Evolutionary conservation across 2,888 invertebrate species (phyloP).

Genomic region (Amiota mariae): DNA sequence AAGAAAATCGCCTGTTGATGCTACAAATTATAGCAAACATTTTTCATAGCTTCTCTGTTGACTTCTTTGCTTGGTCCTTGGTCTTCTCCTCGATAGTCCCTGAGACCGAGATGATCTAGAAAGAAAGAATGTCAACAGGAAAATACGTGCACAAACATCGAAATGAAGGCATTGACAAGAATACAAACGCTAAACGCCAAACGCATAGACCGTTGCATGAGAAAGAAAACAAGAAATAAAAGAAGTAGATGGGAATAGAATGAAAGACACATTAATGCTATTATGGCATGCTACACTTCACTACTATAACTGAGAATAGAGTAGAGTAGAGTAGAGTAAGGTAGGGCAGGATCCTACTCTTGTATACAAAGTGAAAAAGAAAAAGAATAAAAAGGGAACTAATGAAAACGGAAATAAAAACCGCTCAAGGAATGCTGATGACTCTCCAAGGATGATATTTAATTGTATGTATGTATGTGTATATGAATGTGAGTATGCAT

Average conservation of each 20-base stretch:
- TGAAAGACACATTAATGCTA: slow-evolving; percentile 63
- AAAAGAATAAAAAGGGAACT: slow-evolving; percentile 60
- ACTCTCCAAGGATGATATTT: slow-evolving; percentile 68
- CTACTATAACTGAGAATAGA: too few species aligned
- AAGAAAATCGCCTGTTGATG: slow-evolving; percentile 58
- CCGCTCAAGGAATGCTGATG: slow-evolving; percentile 68
- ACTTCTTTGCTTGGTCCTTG: slow-evolving; percentile 15
- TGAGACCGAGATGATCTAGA: not conserved
- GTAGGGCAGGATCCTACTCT: slow-evolving; percentile 56
- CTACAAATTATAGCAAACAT: slow-evolving; percentile 60
- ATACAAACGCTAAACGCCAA: slow-evolving; percentile 28
- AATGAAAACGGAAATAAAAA: slow-evolving; percentile 68
- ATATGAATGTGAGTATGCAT: slow-evolving; percentile 40
- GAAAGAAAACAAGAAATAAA: not conserved
- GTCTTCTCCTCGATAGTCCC: slow-evolving; percentile 28
- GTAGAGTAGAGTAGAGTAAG: too few species aligned
- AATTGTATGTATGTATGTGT: slow-evolving; percentile 49
- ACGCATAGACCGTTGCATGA: slow-evolving; percentile 16
- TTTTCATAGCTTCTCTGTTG: slow-evolving; percentile 51
- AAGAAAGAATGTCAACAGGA: slow-evolving; percentile 61
- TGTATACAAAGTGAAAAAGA: slow-evolving; percentile 31
- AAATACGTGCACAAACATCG: slow-evolving; percentile 66
- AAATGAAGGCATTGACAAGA: slow-evolving; percentile 64
- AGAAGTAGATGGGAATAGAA: not conserved
- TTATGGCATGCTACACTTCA: slow-evolving; percentile 46